phyloP scores from a whole-genome alignment of 2,797 vertebrate species.

The Alcedo atthis region DNA sequence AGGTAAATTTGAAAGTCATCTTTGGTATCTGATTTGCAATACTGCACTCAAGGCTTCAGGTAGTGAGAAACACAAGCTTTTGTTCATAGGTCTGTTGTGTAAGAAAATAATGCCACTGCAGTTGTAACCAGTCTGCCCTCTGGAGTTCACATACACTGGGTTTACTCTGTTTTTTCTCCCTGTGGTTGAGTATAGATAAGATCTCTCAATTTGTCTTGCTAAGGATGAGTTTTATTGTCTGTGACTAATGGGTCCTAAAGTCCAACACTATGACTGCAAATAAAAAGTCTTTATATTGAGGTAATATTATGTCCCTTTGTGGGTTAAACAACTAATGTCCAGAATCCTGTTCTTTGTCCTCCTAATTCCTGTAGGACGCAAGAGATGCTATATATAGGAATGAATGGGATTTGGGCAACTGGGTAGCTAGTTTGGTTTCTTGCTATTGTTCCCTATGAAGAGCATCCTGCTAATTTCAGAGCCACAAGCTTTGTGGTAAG shows the following conservation, averaged over 20 bases:
- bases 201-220: neutral
- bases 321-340: slow-evolving; percentile 18
- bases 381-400: slow-evolving; percentile 15
- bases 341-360: neutral
- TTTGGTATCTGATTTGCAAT: neutral
- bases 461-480: slow-evolving; percentile 29
- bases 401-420: neutral
- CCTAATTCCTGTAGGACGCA: slow-evolving; percentile 3
- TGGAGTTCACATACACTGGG: neutral
- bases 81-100: neutral
- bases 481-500: neutral
- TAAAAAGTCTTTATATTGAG: neutral
- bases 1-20: neutral
- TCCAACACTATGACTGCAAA: neutral
- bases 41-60: neutral
- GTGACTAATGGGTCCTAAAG: neutral
- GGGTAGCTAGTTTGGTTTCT: slow-evolving; percentile 27
- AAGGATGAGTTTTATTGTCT: slow-evolving; percentile 26
- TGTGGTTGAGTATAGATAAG: neutral
- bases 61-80: neutral
- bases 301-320: neutral
- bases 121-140: neutral
- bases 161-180: neutral
- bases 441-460: slow-evolving; percentile 38
- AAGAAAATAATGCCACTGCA: neutral